These are phyloP conservation scores for Apteryx mantelli DNA, from an alignment of 2,113 vertebrate genomes.

Conservation along the genomic window DNA sequence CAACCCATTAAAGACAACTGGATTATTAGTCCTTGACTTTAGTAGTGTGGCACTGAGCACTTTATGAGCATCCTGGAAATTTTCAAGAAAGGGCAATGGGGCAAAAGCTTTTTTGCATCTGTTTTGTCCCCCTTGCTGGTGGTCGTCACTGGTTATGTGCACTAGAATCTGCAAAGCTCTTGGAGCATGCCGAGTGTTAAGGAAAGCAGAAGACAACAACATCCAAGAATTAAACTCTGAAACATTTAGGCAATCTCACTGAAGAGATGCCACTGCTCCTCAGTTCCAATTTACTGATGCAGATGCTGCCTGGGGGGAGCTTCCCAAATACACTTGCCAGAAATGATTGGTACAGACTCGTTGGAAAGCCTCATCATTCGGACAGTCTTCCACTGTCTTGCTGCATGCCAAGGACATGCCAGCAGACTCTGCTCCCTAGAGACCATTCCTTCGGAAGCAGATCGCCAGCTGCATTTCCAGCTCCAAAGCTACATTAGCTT, in stretches of 20 bases:
- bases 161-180: background rate
- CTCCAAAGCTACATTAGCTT: background rate
- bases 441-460: background rate
- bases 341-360: background rate
- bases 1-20: background rate
- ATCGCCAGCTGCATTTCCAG: background rate
- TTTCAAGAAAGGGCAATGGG: background rate
- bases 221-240: background rate
- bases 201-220: background rate
- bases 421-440: background rate
- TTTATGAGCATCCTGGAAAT: background rate
- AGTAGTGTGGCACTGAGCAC: rapidly evolving
- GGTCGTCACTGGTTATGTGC: too few relatives aligned
- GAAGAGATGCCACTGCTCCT: background rate
- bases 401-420: background rate
- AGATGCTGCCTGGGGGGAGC: background rate
- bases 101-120: background rate
- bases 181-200: background rate
- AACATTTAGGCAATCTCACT: background rate
- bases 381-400: background rate
- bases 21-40: background rate
- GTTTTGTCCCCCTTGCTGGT: background rate
- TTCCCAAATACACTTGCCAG: background rate
- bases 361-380: background rate
- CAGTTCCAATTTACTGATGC: background rate